A percentile compares a stretch with the other conserved stretches of the same genome.
phyloP scores from a whole-genome alignment of 2,797 vertebrate species.

The Schizopygopsis malacanthus region DNA sequence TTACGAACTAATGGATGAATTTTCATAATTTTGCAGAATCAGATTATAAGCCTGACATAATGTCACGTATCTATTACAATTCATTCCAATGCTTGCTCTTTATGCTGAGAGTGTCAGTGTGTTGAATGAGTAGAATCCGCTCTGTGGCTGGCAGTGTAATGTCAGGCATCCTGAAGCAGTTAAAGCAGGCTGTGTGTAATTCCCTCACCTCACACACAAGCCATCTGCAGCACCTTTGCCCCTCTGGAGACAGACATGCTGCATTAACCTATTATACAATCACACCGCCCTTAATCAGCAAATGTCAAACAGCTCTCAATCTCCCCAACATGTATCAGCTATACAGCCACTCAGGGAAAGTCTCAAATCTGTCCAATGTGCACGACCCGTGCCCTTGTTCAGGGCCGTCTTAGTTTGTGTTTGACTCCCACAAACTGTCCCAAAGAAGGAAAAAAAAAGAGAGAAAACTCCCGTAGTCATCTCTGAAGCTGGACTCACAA shows the following conservation, averaged over 20 bases:
- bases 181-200: slow-evolving; percentile 55
- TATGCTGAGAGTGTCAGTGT: background rate
- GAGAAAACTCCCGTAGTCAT: slow-evolving; percentile 51
- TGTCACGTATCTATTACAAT: background rate
- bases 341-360: slow-evolving; percentile 56
- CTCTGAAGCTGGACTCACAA: slow-evolving; percentile 65
- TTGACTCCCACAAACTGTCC: slow-evolving; percentile 44
- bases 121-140: background rate
- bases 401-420: slow-evolving; percentile 27
- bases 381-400: slow-evolving; percentile 22
- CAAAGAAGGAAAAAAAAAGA: slow-evolving; percentile 13
- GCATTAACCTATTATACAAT: slow-evolving; percentile 62
- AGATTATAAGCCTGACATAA: background rate
- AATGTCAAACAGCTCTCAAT: slow-evolving; percentile 65
- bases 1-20: background rate
- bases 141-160: slow-evolving; percentile 31
- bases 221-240: slow-evolving; percentile 49
- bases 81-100: background rate
- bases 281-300: slow-evolving; percentile 51
- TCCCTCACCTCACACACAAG: slow-evolving; percentile 36
- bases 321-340: slow-evolving; percentile 61
- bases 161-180: slow-evolving; percentile 54
- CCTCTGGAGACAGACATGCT: slow-evolving; percentile 54
- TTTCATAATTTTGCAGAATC: background rate
- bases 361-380: slow-evolving; percentile 29